phyloP scores from a whole-genome alignment of 1,140 invertebrate species.

The Temnothorax nylanderi region DNA sequence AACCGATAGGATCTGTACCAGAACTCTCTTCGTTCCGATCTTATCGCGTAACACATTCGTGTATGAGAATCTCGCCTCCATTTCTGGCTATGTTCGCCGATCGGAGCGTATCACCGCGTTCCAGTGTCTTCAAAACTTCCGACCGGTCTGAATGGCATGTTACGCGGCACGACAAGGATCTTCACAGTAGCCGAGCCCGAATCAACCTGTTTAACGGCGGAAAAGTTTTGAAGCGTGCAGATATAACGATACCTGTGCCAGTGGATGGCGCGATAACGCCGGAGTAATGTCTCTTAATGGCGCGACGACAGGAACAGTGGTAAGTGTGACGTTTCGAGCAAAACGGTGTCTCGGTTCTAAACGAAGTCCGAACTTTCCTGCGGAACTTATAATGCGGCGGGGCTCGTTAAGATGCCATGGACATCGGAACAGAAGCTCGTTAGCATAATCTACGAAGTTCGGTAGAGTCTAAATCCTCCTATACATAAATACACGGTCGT shows the following conservation, averaged over 20 bases:
- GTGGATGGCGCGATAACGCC: conserved; percentile 48
- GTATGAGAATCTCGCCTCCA: neutral
- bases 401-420: conserved; percentile 73
- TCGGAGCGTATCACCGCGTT: neutral
- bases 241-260: conserved; percentile 57
- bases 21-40: neutral
- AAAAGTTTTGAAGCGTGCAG: conserved; percentile 36
- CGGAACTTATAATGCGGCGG: conserved; percentile 67
- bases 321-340: conserved; percentile 67
- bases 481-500: conserved; percentile 55
- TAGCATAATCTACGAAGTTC: conserved; percentile 71
- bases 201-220: conserved; percentile 66
- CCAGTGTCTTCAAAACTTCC: conserved; percentile 42
- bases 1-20: neutral
- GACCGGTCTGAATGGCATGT: conserved; percentile 24
- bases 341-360: conserved; percentile 43
- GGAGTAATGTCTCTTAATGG: conserved; percentile 71
- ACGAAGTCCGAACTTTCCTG: conserved; percentile 67
- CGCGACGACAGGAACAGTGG: conserved; percentile 60
- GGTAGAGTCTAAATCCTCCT: conserved; percentile 42
- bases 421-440: conserved; percentile 69
- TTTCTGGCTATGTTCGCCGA: neutral
- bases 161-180: conserved; percentile 31
- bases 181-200: conserved; percentile 14
- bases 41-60: conserved; percentile 11